Base-by-base conservation (phyloP, 2,113 vertebrate species). In the Megaleporinus macrocephalus region DNA sequence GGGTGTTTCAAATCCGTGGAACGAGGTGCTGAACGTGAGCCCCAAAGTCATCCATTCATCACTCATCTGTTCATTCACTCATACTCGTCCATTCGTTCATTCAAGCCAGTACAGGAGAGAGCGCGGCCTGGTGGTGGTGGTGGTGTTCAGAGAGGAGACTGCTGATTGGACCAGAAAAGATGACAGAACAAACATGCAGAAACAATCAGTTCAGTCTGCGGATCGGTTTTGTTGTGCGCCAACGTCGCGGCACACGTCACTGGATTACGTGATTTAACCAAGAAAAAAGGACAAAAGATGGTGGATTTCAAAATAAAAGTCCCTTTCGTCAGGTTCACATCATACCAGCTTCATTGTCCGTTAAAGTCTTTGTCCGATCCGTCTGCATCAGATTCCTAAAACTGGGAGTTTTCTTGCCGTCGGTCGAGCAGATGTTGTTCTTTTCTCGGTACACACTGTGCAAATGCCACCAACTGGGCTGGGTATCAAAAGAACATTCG, bases 201-300 rank as follows among this genome's bases (percentile, higher is more conserved):
- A 91, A 89, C 89, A 88, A 89, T 87, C 74, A 83, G 83, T 90
- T 90, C 90, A 89, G 92, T 91, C 91, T 92, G 85, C 89, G 89
- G 87, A 87, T 86, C 90, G 91, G 87, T 88, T 92, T 88, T 83
- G 57, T 87, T 16, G 9, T 3, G 7, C 49, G 14, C 89, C 89
- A 91, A 29, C 33, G 89, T 86, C 87, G 70, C 30, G 90, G 86
- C 89, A 90, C 90, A 84, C 87, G 84, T 86, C 87, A 76, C 30
- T 89, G 49, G 49, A 87, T 79, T 80, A 89, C 89, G 88, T 90
- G 90, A 61, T 22, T 53, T 30, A 30, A 65, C 62, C 79, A 90
- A 90, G 90, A 84, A 85, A 65, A 51, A 83, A 72, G 74, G 85
- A 62, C 80, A 79, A 84, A 86, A 2, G 20, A 85, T 44, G 51